A percentile compares a stretch with the other conserved stretches of the same genome.
Evolutionary conservation across 2,113 vertebrate genomes (phyloP).

Genomic region (Grammomys surdaster): DNA sequence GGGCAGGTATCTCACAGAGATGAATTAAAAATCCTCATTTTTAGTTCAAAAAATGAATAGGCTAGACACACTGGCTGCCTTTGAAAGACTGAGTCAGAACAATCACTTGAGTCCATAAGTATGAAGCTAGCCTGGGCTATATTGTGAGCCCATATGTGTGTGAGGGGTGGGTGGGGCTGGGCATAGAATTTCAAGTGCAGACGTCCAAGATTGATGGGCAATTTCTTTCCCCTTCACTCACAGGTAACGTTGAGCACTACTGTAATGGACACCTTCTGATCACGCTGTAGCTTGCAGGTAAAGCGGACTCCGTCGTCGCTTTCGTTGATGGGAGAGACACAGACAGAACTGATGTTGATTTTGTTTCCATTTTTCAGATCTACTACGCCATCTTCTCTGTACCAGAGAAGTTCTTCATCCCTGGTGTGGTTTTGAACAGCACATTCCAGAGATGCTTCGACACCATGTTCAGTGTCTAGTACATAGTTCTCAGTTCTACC

Average conservation of each 20-base stretch:
- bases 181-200: neutral
- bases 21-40: neutral
- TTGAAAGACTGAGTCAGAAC: neutral
- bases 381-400: constrained; percentile 76
- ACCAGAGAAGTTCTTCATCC: constrained; percentile 87
- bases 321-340: constrained; percentile 80
- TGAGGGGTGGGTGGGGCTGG: too few species aligned
- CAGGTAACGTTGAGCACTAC: constrained; percentile 87
- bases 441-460: constrained; percentile 81
- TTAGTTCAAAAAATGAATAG: constrained; percentile 47
- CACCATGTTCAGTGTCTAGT: neutral
- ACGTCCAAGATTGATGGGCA: neutral
- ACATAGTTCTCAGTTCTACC: constrained; percentile 61
- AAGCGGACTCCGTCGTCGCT: constrained; percentile 85
- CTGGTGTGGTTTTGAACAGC: constrained; percentile 76
- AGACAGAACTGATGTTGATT: constrained; percentile 87
- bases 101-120: neutral
- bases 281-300: constrained; percentile 83
- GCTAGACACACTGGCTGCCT: neutral
- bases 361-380: constrained; percentile 84
- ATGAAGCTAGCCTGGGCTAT: neutral
- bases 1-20: constrained; percentile 4
- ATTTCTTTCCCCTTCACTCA: constrained; percentile 80
- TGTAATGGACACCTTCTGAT: constrained; percentile 80
- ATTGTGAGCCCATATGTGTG: neutral